phyloP scores from a whole-genome alignment of 2,797 vertebrate genomes.

The Centropyge bicolor region DNA sequence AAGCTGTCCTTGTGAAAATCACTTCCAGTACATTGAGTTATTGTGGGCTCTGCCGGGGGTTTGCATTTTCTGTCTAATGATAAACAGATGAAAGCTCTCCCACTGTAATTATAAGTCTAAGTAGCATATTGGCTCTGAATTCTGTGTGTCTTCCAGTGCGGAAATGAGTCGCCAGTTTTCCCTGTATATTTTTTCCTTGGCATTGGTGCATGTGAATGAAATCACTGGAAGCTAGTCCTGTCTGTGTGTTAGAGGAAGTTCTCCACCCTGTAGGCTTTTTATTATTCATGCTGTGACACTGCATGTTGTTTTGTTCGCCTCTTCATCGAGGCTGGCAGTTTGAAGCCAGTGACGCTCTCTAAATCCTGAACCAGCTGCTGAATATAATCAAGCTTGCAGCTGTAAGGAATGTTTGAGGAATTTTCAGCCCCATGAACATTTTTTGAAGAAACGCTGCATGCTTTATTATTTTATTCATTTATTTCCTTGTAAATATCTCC shows the following conservation, averaged over 20 bases:
- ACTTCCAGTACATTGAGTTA: slow-evolving; percentile 26
- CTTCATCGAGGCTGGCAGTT: slow-evolving; percentile 60
- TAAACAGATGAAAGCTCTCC: slow-evolving; percentile 42
- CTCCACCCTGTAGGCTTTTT: slow-evolving; percentile 62
- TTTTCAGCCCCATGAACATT: slow-evolving; percentile 26
- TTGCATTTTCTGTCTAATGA: slow-evolving; percentile 15
- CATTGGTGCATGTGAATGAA: slow-evolving; percentile 31
- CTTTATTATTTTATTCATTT: slow-evolving; percentile 38
- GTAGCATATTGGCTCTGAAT: background rate
- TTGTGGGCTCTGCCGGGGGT: slow-evolving; percentile 28
- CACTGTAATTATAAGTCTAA: slow-evolving; percentile 27
- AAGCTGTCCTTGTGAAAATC: slow-evolving; percentile 69
- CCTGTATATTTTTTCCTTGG: slow-evolving; percentile 7
- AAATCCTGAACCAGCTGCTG: slow-evolving; percentile 61
- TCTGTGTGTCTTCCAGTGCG: slow-evolving; percentile 17
- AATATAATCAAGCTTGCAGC: slow-evolving; percentile 68
- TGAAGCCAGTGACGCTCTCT: slow-evolving; percentile 62
- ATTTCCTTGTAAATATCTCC: slow-evolving; percentile 44
- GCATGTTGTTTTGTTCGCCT: slow-evolving; percentile 70
- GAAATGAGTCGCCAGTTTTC: slow-evolving; percentile 22
- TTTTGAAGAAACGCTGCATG: slow-evolving; percentile 24
- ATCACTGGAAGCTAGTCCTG: slow-evolving; percentile 37
- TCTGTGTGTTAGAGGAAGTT: slow-evolving; percentile 48
- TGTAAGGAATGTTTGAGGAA: slow-evolving; percentile 53
- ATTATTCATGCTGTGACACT: slow-evolving; percentile 76